Evolutionary conservation across 2,113 vertebrate species (phyloP).

Genomic region (Pseudolaguvia tuberculata): DNA sequence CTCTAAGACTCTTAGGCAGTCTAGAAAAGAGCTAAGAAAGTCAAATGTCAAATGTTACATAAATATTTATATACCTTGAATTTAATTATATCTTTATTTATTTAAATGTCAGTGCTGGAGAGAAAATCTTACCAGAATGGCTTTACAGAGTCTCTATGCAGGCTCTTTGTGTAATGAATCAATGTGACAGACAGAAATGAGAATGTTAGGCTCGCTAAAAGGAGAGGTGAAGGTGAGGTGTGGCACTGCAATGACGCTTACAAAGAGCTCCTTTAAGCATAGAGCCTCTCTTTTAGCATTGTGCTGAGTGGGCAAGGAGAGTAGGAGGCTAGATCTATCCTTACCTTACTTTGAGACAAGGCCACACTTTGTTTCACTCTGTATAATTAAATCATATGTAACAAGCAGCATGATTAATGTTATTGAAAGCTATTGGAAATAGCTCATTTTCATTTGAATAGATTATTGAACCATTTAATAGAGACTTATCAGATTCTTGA

Average conservation of each 20-base stretch:
- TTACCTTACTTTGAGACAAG: conserved; percentile 3
- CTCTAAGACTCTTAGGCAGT: background rate
- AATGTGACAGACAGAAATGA: background rate
- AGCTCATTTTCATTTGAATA: background rate
- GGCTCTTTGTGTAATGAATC: background rate
- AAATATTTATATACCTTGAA: background rate
- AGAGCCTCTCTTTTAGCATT: background rate
- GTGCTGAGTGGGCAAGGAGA: conserved; percentile 4
- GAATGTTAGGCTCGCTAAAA: conserved; percentile 6
- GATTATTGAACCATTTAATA: background rate
- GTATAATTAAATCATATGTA: background rate
- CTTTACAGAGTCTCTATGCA: background rate
- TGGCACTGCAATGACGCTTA: conserved; percentile 22
- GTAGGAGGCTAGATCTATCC: conserved; percentile 9
- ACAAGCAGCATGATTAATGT: background rate
- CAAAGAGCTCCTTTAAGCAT: conserved; percentile 17
- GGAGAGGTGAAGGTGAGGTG: background rate
- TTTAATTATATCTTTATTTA: background rate
- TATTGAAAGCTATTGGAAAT: background rate
- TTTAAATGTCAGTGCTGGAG: background rate
- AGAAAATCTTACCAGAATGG: background rate
- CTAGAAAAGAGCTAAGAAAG: conserved; percentile 20
- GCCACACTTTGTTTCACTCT: background rate
- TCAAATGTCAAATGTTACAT: too few relatives aligned
- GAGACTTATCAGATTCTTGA: background rate